A percentile compares a stretch with the other conserved stretches of the same genome.
These are phyloP conservation scores for Diarsia brunnea DNA, from an alignment of 2,888 invertebrate genomes.

Conservation along the genomic window DNA sequence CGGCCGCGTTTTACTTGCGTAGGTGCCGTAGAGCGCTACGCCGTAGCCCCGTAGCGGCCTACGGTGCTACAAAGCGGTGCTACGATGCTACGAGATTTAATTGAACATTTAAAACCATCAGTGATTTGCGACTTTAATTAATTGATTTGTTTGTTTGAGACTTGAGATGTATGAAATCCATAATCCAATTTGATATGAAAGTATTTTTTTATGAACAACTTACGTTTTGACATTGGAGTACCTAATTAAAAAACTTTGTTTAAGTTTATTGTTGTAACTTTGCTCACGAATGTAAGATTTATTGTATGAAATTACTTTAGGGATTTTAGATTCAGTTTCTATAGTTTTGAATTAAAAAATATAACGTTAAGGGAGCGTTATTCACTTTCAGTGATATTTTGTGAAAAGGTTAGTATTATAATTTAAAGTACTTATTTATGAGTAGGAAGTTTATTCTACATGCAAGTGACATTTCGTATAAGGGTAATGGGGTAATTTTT, in stretches of 20 bases:
- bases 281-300: not conserved
- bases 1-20: slow-evolving; percentile 72
- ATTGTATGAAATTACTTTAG: not conserved
- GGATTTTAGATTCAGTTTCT: not conserved
- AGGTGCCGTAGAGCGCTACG: slow-evolving; percentile 70
- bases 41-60: slow-evolving; percentile 27
- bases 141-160: slow-evolving; percentile 3
- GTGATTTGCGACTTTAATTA: slow-evolving; percentile 7
- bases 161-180: not conserved
- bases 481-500: not conserved
- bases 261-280: not conserved
- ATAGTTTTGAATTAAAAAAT: not conserved
- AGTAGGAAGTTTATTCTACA: not conserved
- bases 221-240: not conserved
- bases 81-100: slow-evolving; percentile 45
- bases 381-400: not conserved
- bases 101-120: not conserved
- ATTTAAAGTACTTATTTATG: not conserved
- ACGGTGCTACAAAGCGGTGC: slow-evolving; percentile 48
- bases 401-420: not conserved
- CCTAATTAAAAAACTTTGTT: slow-evolving; percentile 1
- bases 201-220: not conserved
- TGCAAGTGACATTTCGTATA: slow-evolving; percentile 1
- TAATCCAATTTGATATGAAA: not conserved
- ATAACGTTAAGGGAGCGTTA: not conserved